Evolutionary conservation across 2,797 vertebrate species (phyloP).

Genomic region (Poecile montanus): DNA sequence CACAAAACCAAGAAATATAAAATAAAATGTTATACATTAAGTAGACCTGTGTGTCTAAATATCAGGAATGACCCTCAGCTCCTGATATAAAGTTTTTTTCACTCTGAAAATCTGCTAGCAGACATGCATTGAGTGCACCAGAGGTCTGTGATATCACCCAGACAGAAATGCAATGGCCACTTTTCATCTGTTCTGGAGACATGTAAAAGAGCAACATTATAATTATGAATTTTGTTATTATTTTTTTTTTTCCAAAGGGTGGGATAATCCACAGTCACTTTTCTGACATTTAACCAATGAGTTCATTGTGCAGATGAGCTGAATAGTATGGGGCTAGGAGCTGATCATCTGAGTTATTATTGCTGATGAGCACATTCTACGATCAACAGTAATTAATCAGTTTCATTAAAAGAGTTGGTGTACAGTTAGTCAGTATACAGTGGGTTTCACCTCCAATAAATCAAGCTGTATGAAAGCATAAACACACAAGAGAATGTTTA

Average conservation of each 20-base stretch:
- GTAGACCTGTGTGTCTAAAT: background rate
- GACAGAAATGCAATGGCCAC: background rate
- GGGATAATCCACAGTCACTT: background rate
- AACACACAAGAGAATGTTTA: conserved; percentile 55
- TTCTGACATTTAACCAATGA: background rate
- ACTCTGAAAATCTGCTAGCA: background rate
- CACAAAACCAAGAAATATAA: background rate
- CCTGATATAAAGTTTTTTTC: background rate
- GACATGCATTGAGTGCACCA: background rate
- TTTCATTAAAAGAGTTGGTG: background rate
- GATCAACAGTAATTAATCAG: conserved; percentile 51
- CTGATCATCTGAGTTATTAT: background rate
- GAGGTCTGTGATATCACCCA: background rate
- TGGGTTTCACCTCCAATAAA: conserved; percentile 61
- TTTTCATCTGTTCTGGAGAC: background rate
- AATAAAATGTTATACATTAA: background rate
- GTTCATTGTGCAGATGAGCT: background rate
- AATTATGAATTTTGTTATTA: background rate
- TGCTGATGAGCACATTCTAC: background rate
- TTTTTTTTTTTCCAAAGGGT: background rate
- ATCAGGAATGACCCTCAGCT: background rate
- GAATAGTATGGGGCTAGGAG: no score
- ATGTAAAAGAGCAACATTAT: background rate
- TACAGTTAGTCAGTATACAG: conserved; percentile 32
- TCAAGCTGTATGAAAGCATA: conserved; percentile 42